These are phyloP conservation scores for Leptinotarsa texana DNA, from an alignment of 1,140 invertebrate species.

Conservation along the genomic window DNA sequence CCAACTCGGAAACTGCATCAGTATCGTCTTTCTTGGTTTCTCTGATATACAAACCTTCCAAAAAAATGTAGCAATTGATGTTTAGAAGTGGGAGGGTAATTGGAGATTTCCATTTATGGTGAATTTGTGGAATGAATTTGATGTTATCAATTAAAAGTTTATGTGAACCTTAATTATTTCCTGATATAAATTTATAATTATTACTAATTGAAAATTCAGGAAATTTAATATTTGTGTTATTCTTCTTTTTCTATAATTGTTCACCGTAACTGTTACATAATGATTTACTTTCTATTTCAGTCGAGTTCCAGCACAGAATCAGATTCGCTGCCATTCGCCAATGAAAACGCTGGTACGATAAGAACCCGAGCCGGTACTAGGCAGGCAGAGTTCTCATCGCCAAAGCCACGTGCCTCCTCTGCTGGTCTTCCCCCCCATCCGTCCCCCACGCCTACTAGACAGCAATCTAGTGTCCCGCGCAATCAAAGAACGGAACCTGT, in stretches of 20 bases:
- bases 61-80: too few relatives aligned
- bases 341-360: slow-evolving; percentile 98
- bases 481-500: slow-evolving; percentile 68
- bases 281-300: slow-evolving; percentile 59
- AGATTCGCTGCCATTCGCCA: slow-evolving; percentile 96
- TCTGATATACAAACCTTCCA: too few relatives aligned
- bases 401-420: slow-evolving; percentile 57
- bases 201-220: background rate
- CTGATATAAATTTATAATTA: too few relatives aligned
- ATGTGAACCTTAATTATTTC: too few relatives aligned
- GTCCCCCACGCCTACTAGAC: slow-evolving; percentile 47
- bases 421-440: slow-evolving; percentile 55
- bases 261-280: background rate
- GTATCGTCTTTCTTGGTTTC: too few relatives aligned
- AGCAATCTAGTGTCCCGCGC: slow-evolving; percentile 39
- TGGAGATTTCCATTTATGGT: too few relatives aligned
- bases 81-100: too few relatives aligned
- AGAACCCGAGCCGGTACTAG: slow-evolving; percentile 68
- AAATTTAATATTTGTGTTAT: too few relatives aligned
- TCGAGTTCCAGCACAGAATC: slow-evolving; percentile 95
- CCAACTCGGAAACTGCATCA: too few relatives aligned
- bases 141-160: too few relatives aligned
- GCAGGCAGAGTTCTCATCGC: slow-evolving; percentile 58
- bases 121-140: too few relatives aligned
- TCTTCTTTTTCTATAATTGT: background rate